Percentiles rank a stretch among this genome's conserved stretches.
Evolutionary conservation across 2,113 vertebrate species (phyloP).

Genomic region (Panurus biarmicus): DNA sequence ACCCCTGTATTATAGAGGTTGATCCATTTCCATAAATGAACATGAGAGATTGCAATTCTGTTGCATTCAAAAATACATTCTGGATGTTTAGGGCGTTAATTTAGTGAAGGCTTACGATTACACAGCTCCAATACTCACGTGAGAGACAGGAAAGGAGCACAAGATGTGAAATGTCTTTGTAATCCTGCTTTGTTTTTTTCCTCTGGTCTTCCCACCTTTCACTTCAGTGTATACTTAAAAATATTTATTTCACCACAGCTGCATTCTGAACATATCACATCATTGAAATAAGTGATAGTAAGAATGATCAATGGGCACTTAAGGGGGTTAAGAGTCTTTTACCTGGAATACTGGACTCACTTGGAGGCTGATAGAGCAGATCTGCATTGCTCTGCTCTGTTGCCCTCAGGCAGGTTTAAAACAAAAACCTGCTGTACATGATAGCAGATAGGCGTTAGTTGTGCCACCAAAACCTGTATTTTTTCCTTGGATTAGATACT

Average conservation of each 20-base stretch:
- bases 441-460: not conserved
- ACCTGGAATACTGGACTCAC: not conserved
- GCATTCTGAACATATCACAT: not conserved
- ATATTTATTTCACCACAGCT: not conserved
- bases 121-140: not conserved
- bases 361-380: not conserved
- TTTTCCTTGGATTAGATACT: not conserved
- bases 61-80: not conserved
- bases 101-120: not conserved
- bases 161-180: not conserved
- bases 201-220: not conserved
- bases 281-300: not conserved
- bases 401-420: not conserved
- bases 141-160: not conserved
- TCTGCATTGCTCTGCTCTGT: not conserved
- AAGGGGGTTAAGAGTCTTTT: not conserved
- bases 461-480: not conserved
- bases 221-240: not conserved
- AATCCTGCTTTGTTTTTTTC: not conserved
- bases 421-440: not conserved
- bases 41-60: not conserved
- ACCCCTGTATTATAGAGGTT: not conserved
- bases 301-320: not conserved
- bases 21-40: slow-evolving; percentile 4
- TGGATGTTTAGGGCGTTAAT: not conserved